phyloP scores from a whole-genome alignment of 2,797 vertebrate species.

The Scarus forsteni region DNA sequence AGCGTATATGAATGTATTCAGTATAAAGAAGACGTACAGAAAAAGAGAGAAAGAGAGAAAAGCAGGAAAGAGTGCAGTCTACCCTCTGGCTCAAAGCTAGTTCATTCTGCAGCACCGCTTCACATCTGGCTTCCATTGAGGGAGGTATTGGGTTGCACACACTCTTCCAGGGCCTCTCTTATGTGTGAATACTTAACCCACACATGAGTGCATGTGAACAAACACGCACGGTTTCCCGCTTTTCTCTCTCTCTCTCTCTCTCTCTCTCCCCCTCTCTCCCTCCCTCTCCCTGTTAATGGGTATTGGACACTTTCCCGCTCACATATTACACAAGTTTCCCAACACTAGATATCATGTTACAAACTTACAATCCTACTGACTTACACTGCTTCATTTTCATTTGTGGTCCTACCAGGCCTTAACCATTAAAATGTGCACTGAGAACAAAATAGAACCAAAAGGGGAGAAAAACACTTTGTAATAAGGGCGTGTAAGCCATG shows the following conservation, averaged over 20 bases:
- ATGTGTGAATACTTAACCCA: slow-evolving; percentile 71
- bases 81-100: slow-evolving; percentile 47
- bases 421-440: slow-evolving; percentile 7
- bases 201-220: slow-evolving; percentile 45
- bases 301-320: slow-evolving; percentile 54
- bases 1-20: slow-evolving; percentile 1
- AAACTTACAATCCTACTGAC: slow-evolving; percentile 18
- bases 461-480: slow-evolving; percentile 8
- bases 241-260: neutral
- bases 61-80: slow-evolving; percentile 25
- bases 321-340: slow-evolving; percentile 38
- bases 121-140: slow-evolving; percentile 86
- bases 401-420: slow-evolving; percentile 11
- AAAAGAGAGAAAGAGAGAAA: slow-evolving; percentile 1
- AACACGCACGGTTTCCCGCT: neutral
- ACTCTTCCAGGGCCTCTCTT: slow-evolving; percentile 49
- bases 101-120: slow-evolving; percentile 55
- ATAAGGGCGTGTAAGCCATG: slow-evolving; percentile 26
- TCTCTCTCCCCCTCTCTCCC: slow-evolving; percentile 13
- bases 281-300: slow-evolving; percentile 41
- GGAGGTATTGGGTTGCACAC: slow-evolving; percentile 76
- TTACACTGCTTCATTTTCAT: slow-evolving; percentile 17
- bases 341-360: slow-evolving; percentile 58
- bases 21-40: neutral
- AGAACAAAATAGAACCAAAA: neutral